A percentile compares a stretch with the other conserved stretches of the same genome.
Evolutionary conservation across 2,113 vertebrate genomes (phyloP).

Genomic region (Bubo scandiacus): DNA sequence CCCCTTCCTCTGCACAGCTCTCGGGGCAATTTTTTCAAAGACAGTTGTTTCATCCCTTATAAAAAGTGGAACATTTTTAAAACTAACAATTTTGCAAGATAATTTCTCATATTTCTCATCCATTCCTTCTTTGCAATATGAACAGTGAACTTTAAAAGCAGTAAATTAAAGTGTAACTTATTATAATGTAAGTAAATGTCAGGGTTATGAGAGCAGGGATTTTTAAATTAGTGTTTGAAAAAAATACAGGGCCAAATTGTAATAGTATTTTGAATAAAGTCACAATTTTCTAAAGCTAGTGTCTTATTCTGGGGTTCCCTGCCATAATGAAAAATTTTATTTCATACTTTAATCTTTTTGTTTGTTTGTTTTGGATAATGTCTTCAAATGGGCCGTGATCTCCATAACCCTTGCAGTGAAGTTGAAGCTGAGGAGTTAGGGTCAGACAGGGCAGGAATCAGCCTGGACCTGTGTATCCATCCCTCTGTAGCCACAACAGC

Average conservation of each 20-base stretch:
- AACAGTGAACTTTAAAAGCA: background rate
- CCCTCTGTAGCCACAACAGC: background rate
- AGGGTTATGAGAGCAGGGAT: background rate
- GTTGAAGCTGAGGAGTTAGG: background rate
- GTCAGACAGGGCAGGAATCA: background rate
- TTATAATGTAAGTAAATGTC: background rate
- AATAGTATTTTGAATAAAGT: background rate
- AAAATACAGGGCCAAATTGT: background rate
- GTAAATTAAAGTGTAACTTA: background rate
- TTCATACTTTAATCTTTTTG: background rate
- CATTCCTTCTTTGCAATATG: background rate
- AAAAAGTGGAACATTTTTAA: background rate
- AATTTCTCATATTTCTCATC: background rate
- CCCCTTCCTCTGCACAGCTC: background rate
- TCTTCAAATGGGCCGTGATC: background rate
- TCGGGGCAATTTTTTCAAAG: background rate
- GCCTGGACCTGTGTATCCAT: background rate
- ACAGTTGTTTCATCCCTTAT: background rate
- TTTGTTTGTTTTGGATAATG: background rate
- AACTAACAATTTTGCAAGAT: background rate
- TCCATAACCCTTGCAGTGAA: background rate
- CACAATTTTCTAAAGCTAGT: background rate
- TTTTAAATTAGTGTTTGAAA: background rate
- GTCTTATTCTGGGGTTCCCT: background rate
- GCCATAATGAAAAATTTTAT: background rate